phyloP scores from a whole-genome alignment of 2,888 invertebrate species.

The Cheilosia pagana region DNA sequence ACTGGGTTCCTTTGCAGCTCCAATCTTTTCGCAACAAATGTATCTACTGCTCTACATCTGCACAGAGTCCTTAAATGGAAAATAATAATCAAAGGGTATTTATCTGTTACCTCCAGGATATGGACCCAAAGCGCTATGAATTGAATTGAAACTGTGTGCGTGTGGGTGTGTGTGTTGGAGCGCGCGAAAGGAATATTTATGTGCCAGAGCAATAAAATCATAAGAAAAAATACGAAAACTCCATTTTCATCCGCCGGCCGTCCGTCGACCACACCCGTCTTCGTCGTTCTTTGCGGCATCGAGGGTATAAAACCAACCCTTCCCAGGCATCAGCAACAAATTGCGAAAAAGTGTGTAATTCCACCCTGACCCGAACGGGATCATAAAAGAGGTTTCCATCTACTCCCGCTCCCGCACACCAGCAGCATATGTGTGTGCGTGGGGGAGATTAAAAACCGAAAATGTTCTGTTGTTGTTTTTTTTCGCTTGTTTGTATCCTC shows the following conservation, averaged over 20 bases:
- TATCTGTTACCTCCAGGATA: conserved; percentile 73
- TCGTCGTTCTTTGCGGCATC: conserved; percentile 2
- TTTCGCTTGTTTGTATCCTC: neutral
- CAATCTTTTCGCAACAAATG: conserved; percentile 49
- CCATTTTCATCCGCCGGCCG: conserved; percentile 14
- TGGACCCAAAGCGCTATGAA: conserved; percentile 65
- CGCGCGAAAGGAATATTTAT: conserved; percentile 64
- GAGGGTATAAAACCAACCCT: conserved; percentile 39
- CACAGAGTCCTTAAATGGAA: conserved; percentile 61
- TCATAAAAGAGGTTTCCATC: conserved; percentile 24
- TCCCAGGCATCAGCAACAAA: conserved; percentile 9
- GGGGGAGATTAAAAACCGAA: conserved; percentile 72
- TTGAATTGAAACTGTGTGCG: conserved; percentile 62
- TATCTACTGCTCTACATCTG: conserved; percentile 71
- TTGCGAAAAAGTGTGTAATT: conserved; percentile 65
- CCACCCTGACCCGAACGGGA: conserved; percentile 55
- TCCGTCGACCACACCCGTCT: neutral
- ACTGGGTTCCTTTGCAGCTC: conserved; percentile 50
- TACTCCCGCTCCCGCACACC: neutral
- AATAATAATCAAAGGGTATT: conserved; percentile 74
- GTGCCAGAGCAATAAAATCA: conserved; percentile 70
- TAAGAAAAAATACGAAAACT: conserved; percentile 53
- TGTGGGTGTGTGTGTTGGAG: conserved; percentile 33
- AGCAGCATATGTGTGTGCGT: conserved; percentile 1
- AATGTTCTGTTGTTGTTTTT: conserved; percentile 57